These are phyloP conservation scores for Ptilodon capucinus DNA, from an alignment of 2,888 invertebrate species.

Conservation along the genomic window DNA sequence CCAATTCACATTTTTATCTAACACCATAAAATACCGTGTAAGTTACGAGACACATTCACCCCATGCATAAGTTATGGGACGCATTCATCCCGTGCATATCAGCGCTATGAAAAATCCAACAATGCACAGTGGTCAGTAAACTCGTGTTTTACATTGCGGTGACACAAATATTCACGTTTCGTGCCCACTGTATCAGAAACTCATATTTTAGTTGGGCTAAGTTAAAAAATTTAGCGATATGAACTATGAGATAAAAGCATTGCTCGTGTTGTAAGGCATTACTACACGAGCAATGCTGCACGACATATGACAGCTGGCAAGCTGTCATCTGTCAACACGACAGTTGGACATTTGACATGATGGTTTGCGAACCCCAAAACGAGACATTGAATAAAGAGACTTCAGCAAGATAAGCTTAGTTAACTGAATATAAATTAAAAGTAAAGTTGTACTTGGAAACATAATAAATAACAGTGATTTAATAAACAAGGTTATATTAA, in stretches of 20 bases:
- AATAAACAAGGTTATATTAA: too few species aligned
- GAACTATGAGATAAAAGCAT: constrained; percentile 2
- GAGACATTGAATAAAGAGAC: too few species aligned
- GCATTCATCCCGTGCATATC: not conserved
- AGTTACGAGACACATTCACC: not conserved
- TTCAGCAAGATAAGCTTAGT: too few species aligned
- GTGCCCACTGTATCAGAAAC: constrained; percentile 73
- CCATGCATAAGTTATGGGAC: not conserved
- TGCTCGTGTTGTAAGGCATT: too few species aligned
- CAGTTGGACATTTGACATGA: too few species aligned
- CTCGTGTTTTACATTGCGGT: constrained; percentile 51
- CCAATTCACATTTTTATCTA: not conserved
- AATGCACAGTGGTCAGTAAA: constrained; percentile 35
- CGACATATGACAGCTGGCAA: too few species aligned
- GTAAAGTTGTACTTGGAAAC: too few species aligned
- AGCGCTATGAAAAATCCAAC: not conserved
- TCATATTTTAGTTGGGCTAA: constrained; percentile 42
- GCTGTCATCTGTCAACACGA: too few species aligned
- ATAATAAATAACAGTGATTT: too few species aligned
- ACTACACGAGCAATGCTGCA: too few species aligned
- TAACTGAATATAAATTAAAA: too few species aligned
- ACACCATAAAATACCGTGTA: not conserved
- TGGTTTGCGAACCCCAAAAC: too few species aligned
- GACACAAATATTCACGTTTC: constrained; percentile 58
- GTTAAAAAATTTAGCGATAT: not conserved